Conservation (phyloP, 2,888 invertebrate species). For the Andrena trimmerana region DNA sequence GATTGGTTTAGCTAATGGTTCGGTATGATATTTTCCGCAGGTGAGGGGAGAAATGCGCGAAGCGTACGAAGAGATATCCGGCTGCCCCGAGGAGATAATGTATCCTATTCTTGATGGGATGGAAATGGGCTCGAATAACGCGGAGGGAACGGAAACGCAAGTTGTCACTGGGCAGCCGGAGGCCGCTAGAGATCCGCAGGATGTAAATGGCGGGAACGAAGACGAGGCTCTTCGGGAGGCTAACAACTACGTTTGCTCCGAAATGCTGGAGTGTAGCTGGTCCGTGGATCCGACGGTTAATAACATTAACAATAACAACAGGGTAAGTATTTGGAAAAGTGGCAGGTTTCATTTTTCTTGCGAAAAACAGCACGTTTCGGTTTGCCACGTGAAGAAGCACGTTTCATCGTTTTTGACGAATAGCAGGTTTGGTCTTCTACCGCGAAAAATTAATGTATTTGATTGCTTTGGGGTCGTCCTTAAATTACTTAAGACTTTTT, state of each 20-base stretch:
- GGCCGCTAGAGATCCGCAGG: conserved; percentile 69
- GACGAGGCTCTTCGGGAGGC: conserved; percentile 90
- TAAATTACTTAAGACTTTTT: no score
- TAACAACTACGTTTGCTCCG: conserved; percentile 90
- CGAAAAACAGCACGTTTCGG: no score
- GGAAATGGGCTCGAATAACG: conserved; percentile 78
- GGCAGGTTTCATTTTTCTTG: no score
- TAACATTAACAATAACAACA: conserved; percentile 77
- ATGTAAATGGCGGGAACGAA: conserved; percentile 84
- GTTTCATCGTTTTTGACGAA: no score
- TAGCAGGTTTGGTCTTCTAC: no score
- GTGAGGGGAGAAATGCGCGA: conserved; percentile 83
- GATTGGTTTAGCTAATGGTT: conserved; percentile 9
- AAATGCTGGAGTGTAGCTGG: conserved; percentile 83
- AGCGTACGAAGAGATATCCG: conserved; percentile 83
- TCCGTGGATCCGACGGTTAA: conserved; percentile 81
- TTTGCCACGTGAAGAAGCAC: no score
- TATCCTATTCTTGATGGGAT: conserved; percentile 83
- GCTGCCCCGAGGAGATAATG: conserved; percentile 83
- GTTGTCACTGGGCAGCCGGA: conserved; percentile 67
- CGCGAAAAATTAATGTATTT: no score
- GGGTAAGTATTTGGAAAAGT: conserved; percentile 55
- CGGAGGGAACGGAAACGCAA: conserved; percentile 76
- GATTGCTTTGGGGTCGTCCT: no score
- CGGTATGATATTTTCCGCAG: conserved; percentile 63